Evolutionary conservation across 1,140 invertebrate genomes (phyloP).

Genomic region (Magallana gigas): DNA sequence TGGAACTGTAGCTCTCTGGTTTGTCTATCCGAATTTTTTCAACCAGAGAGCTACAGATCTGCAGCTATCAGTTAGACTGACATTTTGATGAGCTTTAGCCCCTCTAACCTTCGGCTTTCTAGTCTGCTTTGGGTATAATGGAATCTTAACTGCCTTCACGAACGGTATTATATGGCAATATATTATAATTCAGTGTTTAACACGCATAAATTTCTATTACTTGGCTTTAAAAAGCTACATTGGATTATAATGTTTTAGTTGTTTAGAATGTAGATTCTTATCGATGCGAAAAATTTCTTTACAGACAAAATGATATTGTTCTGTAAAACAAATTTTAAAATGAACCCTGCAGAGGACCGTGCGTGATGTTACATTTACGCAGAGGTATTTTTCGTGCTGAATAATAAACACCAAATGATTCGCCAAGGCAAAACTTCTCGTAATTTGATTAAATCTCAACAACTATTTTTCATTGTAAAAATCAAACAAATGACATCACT

Average conservation of each 20-base stretch:
- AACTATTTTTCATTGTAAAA: too few relatives aligned
- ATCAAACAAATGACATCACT: too few relatives aligned
- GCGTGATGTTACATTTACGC: constrained; percentile 18
- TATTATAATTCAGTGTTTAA: constrained; percentile 35
- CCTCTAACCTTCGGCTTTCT: background rate
- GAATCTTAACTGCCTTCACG: constrained; percentile 11
- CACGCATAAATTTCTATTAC: constrained; percentile 33
- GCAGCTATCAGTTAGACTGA: constrained; percentile 16
- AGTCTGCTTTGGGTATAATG: constrained; percentile 13
- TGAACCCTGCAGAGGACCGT: background rate
- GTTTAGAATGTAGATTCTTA: constrained; percentile 21
- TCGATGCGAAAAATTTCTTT: background rate
- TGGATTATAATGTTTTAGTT: constrained; percentile 24
- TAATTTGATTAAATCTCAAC: too few relatives aligned
- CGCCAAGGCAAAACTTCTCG: background rate
- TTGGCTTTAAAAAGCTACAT: constrained; percentile 33
- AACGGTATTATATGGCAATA: constrained; percentile 21
- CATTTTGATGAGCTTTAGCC: constrained; percentile 22
- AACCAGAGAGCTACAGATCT: too few relatives aligned
- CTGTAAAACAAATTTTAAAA: constrained; percentile 14
- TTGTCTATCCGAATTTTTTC: too few relatives aligned
- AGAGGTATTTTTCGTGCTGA: constrained; percentile 23
- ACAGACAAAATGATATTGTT: background rate
- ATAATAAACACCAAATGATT: constrained; percentile 27
- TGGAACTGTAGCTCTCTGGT: too few relatives aligned